Evolutionary conservation across 1,140 invertebrate genomes (phyloP).

Genomic region (Calycopis cecrops): DNA sequence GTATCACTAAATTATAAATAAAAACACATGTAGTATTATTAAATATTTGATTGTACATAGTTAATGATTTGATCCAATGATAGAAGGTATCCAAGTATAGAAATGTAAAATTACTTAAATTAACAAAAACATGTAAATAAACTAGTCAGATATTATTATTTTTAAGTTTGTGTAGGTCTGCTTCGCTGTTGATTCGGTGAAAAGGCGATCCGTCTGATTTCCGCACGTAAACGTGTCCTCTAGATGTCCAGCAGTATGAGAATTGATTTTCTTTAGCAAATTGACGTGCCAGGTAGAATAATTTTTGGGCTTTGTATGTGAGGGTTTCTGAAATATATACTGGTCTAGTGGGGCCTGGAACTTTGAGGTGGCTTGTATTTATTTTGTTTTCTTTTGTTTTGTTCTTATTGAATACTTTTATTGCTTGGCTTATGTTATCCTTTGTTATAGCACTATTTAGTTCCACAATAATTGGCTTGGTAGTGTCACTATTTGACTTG

Average conservation of each 20-base stretch:
- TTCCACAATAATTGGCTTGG: slow-evolving; percentile 6
- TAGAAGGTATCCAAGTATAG: not conserved
- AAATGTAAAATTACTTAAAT: not conserved
- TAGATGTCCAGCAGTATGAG: not conserved
- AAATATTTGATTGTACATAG: not conserved
- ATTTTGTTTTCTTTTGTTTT: not conserved
- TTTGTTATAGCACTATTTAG: slow-evolving; percentile 2
- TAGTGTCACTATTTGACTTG: not conserved
- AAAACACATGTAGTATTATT: not conserved
- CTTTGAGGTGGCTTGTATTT: not conserved
- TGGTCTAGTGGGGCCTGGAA: not conserved
- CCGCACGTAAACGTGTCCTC: not conserved
- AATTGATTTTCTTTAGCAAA: not conserved
- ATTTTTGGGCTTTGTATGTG: not conserved
- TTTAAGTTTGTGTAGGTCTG: not conserved
- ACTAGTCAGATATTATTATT: not conserved
- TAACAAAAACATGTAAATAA: not conserved
- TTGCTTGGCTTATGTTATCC: not conserved
- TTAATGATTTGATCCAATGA: not conserved
- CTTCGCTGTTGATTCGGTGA: not conserved
- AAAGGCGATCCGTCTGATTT: not conserved
- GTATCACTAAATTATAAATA: not conserved
- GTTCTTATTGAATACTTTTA: not conserved
- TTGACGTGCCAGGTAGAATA: not conserved
- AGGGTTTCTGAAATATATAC: not conserved